phyloP scores from a whole-genome alignment of 2,797 vertebrate species.

The Ciconia nigra region DNA sequence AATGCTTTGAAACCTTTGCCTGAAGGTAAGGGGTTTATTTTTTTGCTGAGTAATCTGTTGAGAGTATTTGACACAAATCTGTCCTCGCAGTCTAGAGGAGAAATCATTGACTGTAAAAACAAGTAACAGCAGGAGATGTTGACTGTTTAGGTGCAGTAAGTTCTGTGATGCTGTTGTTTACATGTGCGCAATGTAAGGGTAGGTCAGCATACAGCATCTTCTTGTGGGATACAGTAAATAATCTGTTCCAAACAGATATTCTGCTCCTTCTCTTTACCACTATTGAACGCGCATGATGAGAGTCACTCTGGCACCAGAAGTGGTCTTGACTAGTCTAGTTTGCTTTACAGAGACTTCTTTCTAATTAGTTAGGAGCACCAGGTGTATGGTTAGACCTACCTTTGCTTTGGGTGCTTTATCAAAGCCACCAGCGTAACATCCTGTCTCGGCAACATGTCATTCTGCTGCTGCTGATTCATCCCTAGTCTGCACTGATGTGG shows the following conservation, averaged over 20 bases:
- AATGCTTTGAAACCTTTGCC: slow-evolving; percentile 90
- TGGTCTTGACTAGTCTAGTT: neutral
- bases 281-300: neutral
- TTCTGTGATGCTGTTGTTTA: neutral
- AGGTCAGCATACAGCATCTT: neutral
- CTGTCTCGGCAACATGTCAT: neutral
- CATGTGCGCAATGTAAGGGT: neutral
- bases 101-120: neutral
- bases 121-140: neutral
- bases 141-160: neutral
- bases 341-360: neutral
- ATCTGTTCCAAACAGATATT: neutral
- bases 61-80: neutral
- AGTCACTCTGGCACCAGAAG: neutral
- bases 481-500: neutral
- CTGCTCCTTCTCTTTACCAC: neutral
- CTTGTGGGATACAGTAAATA: neutral
- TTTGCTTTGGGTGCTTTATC: neutral
- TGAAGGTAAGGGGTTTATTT: slow-evolving; percentile 76
- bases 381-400: neutral
- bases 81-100: neutral
- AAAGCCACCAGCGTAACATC: neutral
- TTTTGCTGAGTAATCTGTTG: neutral
- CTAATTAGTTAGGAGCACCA: neutral
- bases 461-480: neutral